phyloP scores from a whole-genome alignment of 2,888 invertebrate genomes.

The Megamerina dolium region DNA sequence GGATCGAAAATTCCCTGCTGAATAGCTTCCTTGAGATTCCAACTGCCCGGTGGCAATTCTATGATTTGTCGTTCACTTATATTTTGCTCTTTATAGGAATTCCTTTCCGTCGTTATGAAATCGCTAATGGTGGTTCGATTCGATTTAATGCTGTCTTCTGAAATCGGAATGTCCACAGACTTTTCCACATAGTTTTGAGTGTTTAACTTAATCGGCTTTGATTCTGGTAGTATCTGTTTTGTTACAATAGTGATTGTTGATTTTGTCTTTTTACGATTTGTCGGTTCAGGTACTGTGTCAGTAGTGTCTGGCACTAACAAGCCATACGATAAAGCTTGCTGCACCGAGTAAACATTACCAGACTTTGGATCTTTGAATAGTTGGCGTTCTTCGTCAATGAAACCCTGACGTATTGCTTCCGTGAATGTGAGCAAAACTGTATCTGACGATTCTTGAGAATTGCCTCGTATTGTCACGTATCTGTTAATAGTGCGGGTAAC shows the following conservation, averaged over 20 bases:
- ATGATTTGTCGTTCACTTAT: conserved; percentile 62
- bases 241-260: conserved; percentile 58
- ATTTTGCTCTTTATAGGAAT: conserved; percentile 41
- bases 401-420: conserved; percentile 70
- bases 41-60: conserved; percentile 77
- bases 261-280: conserved; percentile 43
- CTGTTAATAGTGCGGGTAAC: conserved; percentile 78
- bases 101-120: conserved; percentile 50
- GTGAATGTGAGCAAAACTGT: conserved; percentile 65
- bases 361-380: conserved; percentile 72
- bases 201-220: conserved; percentile 40
- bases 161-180: conserved; percentile 45
- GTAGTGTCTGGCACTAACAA: conserved; percentile 58
- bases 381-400: conserved; percentile 72
- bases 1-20: conserved; percentile 77
- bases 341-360: conserved; percentile 65
- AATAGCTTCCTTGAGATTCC: conserved; percentile 78
- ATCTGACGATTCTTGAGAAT: conserved; percentile 51
- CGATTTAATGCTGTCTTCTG: conserved; percentile 30
- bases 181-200: conserved; percentile 40
- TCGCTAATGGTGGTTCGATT: conserved; percentile 50
- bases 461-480: conserved; percentile 69
- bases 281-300: conserved; percentile 52
- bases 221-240: conserved; percentile 50
- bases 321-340: conserved; percentile 71